A percentile compares a stretch with the other conserved stretches of the same genome.
Conservation (phyloP, 2,888 invertebrate genomes). For the Morinoia aosen region DNA sequence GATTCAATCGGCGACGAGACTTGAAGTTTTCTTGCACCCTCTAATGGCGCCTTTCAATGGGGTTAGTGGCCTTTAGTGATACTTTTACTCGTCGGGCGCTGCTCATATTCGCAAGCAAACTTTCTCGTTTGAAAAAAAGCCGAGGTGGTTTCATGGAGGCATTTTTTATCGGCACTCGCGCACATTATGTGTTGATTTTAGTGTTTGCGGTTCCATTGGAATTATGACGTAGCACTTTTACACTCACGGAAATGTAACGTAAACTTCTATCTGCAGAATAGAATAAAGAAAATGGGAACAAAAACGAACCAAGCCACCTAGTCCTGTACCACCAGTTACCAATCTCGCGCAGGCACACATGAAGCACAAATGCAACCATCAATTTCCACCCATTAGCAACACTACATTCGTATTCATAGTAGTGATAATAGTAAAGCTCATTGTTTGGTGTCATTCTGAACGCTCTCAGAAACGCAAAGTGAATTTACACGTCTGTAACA, state of each 20-base stretch:
- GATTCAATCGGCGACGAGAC: background rate
- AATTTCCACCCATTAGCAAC: no score
- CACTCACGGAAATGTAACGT: background rate
- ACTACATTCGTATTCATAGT: no score
- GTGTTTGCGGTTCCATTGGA: background rate
- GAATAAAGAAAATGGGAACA: no score
- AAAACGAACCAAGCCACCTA: no score
- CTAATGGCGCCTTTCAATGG: background rate
- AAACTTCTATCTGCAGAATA: background rate
- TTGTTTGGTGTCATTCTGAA: no score
- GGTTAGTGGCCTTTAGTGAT: constrained; percentile 1
- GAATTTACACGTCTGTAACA: background rate
- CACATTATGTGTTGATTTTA: background rate
- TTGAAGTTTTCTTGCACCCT: constrained; percentile 3
- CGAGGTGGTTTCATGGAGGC: background rate
- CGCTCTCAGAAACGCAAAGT: background rate
- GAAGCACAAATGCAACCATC: no score
- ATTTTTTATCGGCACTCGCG: background rate
- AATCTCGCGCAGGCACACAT: no score
- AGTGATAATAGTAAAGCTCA: no score
- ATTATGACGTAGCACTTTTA: background rate
- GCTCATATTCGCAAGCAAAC: background rate
- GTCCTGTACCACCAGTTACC: no score
- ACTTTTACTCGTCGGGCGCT: background rate
- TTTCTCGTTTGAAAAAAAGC: background rate